A percentile compares a stretch with the other conserved stretches of the same genome.
Evolutionary conservation across 2,113 vertebrate genomes (phyloP).

Genomic region (Rhinopomastus cyanomelas): DNA sequence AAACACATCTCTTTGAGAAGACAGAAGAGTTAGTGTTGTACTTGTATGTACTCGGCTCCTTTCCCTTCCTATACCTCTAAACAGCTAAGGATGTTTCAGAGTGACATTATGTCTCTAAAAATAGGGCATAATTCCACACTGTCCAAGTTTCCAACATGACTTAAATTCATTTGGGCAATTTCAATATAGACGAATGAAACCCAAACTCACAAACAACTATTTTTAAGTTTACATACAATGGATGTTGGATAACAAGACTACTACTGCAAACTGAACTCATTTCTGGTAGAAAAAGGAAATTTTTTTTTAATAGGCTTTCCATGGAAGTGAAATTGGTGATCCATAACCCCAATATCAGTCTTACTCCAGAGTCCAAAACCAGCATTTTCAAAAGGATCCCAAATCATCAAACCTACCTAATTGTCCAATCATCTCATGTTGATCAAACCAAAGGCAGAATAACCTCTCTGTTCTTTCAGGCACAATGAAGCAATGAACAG

Average conservation of each 20-base stretch:
- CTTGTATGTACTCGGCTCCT: neutral
- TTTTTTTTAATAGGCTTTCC: neutral
- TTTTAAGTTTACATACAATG: neutral
- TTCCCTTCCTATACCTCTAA: neutral
- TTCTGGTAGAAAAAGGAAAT: neutral
- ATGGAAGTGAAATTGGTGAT: neutral
- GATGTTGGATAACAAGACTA: neutral
- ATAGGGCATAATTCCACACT: fast-evolving
- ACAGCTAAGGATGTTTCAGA: neutral
- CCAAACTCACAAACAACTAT: neutral
- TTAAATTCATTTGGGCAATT: neutral
- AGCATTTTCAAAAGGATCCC: neutral
- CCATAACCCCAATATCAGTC: neutral
- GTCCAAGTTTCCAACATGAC: neutral
- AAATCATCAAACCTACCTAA: neutral
- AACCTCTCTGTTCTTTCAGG: neutral
- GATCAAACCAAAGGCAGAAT: neutral
- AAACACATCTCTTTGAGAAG: neutral
- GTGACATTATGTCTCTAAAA: neutral
- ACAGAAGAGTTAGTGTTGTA: neutral
- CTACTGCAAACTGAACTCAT: neutral
- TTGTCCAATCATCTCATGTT: neutral
- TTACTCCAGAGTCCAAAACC: neutral
- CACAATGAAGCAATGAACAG: neutral
- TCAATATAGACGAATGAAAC: neutral